Evolutionary conservation across 2,888 invertebrate species (phyloP).

Genomic region (Chromoteleia sp.): DNA sequence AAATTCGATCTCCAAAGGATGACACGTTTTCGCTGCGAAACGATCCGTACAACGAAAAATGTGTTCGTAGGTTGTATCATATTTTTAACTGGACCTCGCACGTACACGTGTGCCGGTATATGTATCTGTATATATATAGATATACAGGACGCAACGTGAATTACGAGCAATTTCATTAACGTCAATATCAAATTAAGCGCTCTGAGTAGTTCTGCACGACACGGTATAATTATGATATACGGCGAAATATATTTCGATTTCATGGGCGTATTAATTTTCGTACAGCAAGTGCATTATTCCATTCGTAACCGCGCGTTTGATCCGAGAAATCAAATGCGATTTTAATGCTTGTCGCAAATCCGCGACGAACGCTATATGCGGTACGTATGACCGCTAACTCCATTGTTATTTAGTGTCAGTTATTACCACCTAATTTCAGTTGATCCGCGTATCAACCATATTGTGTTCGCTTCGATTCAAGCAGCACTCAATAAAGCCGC

Average conservation of each 20-base stretch:
- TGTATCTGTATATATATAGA: neutral
- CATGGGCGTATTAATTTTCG: slow-evolving; percentile 39
- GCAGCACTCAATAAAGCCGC: neutral
- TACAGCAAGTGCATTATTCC: slow-evolving; percentile 22
- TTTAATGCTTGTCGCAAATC: slow-evolving; percentile 36
- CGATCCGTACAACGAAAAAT: neutral
- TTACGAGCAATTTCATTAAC: slow-evolving; percentile 44
- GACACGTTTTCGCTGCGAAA: too few relatives aligned
- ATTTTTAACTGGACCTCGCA: neutral
- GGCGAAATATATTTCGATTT: slow-evolving; percentile 42
- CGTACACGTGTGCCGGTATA: neutral
- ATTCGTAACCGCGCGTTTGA: slow-evolving; percentile 19
- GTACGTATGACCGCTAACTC: slow-evolving; percentile 1
- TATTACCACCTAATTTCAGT: slow-evolving; percentile 13
- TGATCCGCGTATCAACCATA: neutral
- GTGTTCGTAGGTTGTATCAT: neutral
- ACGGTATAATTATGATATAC: slow-evolving; percentile 36
- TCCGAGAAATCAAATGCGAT: slow-evolving; percentile 28
- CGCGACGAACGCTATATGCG: neutral
- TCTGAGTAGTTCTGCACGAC: slow-evolving; percentile 23
- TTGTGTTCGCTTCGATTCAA: slow-evolving; percentile 3
- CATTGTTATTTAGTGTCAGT: slow-evolving; percentile 32
- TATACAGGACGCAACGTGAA: slow-evolving; percentile 1
- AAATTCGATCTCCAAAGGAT: neutral
- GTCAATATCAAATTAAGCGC: slow-evolving; percentile 49